These are phyloP conservation scores for Pangasius sanitwongsei DNA, from an alignment of 2,797 vertebrate species.

Conservation along the genomic window DNA sequence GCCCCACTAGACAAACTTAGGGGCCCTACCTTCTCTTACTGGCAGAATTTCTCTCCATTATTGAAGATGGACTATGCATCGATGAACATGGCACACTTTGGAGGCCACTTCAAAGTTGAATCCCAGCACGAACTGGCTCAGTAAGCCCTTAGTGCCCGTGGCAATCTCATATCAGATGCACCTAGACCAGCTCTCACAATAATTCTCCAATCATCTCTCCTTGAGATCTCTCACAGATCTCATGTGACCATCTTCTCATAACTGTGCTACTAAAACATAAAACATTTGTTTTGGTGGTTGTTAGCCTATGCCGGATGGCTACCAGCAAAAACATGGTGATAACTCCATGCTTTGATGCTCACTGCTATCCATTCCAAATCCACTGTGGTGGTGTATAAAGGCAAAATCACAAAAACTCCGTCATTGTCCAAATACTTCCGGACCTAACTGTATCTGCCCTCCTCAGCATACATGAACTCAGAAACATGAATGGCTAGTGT, in stretches of 20 bases:
- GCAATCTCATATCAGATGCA: background rate
- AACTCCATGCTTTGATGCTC: background rate
- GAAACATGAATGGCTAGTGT: background rate
- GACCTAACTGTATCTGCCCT: too few relatives aligned
- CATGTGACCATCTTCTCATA: background rate
- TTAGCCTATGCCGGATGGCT: background rate
- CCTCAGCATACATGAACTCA: background rate
- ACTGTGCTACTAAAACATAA: background rate
- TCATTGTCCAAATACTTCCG: too few relatives aligned
- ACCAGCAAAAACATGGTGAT: background rate
- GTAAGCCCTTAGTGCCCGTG: background rate
- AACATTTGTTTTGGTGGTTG: background rate
- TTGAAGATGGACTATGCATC: background rate
- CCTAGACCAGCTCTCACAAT: background rate
- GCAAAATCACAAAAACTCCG: too few relatives aligned
- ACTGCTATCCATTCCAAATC: background rate
- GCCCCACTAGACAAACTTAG: background rate
- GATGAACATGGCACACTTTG: background rate
- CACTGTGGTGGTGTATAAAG: too few relatives aligned
- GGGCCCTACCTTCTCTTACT: background rate
- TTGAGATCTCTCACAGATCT: background rate
- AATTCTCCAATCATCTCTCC: background rate
- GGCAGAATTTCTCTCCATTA: background rate
- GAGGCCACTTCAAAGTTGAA: background rate
- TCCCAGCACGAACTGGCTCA: background rate